Base-by-base conservation (phyloP, 2,113 vertebrate species). In the Rynchops niger region DNA sequence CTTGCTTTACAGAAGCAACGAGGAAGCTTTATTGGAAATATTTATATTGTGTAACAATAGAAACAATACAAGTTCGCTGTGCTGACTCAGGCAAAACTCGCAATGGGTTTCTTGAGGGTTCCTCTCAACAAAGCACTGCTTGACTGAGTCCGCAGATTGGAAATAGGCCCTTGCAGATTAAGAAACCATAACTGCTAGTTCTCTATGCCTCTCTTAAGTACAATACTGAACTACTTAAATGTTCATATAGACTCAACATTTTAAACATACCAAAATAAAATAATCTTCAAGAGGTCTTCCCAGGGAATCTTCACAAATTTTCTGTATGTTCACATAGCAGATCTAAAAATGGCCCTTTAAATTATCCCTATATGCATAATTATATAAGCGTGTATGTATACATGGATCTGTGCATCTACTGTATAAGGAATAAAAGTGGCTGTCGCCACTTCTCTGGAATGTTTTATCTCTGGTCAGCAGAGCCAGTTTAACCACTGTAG, bases 91-190 rank as follows among this genome's bases (percentile, higher is more conserved):
- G 63, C 42, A 74, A 92, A 97, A 94, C 19, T 38, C 66, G 32
- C 38, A 92, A 85, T 80, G 62, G 16, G 49, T 88, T 94, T 95
- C 92, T 66, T 82, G 82, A 82, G 82, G 36, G 38, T 67, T 94
- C 59, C 42, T 83, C 76, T 90, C 32, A 61, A 92, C 42, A 86
- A 92, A 83, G 22, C 4, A 3, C 83, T 63, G 42, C 65, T 92
- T 81, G 63, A 88, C 58, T 86, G 82, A 94, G 49, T 80, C 67
- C 5, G 6, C 74, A 95, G 42, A 59, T 82, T 76, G 58, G 45
- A 96, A 95, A 93, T 63, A 93, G 93, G 50, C n/a, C 74, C 76
- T 92, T 88, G 59, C 53, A 92, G 82, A 88, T 71, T 79, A 88
- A 95, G 71, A 92, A 94, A 62, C 22, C 20, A 49, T 40, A 83